Percentiles rank a stretch among this genome's conserved stretches.
These are phyloP conservation scores for Eumerus sabulonum DNA, from an alignment of 2,888 invertebrate species.

Conservation along the genomic window DNA sequence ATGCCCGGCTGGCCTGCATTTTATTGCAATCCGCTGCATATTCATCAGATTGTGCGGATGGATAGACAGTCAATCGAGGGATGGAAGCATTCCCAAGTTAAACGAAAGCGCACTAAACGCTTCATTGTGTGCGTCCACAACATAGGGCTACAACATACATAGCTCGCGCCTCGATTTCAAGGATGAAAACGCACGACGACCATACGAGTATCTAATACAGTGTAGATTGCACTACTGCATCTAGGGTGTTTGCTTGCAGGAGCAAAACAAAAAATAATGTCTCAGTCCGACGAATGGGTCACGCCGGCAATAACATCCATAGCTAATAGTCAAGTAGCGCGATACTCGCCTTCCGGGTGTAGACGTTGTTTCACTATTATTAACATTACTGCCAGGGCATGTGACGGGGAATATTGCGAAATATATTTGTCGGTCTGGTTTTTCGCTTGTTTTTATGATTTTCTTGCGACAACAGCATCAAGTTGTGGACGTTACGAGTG, in stretches of 20 bases:
- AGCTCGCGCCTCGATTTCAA: conserved; percentile 31
- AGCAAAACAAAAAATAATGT: too few relatives aligned
- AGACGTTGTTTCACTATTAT: conserved; percentile 13
- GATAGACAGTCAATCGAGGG: neutral
- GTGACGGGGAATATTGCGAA: conserved; percentile 22
- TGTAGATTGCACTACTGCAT: neutral
- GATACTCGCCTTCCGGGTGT: conserved; percentile 45
- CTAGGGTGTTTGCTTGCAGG: neutral
- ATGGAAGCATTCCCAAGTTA: conserved; percentile 19
- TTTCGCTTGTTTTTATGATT: too few relatives aligned
- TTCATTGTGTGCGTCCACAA: neutral
- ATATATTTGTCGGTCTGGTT: too few relatives aligned
- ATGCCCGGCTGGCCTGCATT: too few relatives aligned
- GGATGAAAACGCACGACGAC: conserved; percentile 15
- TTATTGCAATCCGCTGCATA: too few relatives aligned
- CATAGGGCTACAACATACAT: conserved; percentile 8
- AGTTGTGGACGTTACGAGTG: neutral
- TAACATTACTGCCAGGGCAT: too few relatives aligned
- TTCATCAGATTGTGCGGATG: too few relatives aligned
- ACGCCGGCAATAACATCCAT: too few relatives aligned
- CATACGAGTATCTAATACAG: neutral
- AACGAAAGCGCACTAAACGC: neutral
- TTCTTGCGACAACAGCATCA: too few relatives aligned
- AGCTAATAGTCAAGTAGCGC: conserved; percentile 22
- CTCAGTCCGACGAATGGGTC: too few relatives aligned